Evolutionary conservation across 2,797 vertebrate genomes (phyloP), one percentile per base, ranked within the genome.

Genomic region (Esox lucius): DNA sequence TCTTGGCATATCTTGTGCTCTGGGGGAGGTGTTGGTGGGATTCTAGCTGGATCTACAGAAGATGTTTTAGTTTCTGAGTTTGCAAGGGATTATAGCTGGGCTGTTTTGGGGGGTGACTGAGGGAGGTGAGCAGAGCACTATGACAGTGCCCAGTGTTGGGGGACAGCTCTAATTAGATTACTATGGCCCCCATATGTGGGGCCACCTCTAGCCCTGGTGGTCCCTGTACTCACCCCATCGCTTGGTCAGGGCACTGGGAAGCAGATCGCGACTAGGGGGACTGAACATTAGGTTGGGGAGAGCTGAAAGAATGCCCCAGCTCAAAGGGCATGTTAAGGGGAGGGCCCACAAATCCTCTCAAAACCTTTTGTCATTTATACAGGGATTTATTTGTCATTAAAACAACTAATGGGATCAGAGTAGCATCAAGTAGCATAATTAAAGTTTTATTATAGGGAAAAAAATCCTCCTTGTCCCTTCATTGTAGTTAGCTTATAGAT

Each of bases 81-180:
- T 65, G 92, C 88, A 92, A 91, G 87, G 87, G 92, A 92, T 95
- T 93, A 92, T 88, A 81, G 78, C 81, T 81, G 78, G 84, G 81
- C 46, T 64, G 69, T 62, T 49, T 86, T 22, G 72, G 74, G 39
- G 81, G 74, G 71, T 68, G 72, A 81, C 78, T 24, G 24, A 26
- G 68, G 42, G 15, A 12, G n/a, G 11, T 69, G 24, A 49, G 31
- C 70, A 73, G 89, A 91, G 89, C 91, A 89, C 85, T 80, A 92
- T 93, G 90, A 90, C 90, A 84, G 91, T 85, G 73, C 83, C 88
- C 81, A 84, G 89, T 88, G 90, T 92, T 89, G 87, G 90, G 84
- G 87, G 89, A 85, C 85, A 62, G 87, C 80, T 91, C 90, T 95
- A 95, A 95, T 96, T 93, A 95, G 94, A 95, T 95, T 94, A 96